Conservation (phyloP, 2,113 vertebrate species). For the Erpornis zantholeuca region DNA sequence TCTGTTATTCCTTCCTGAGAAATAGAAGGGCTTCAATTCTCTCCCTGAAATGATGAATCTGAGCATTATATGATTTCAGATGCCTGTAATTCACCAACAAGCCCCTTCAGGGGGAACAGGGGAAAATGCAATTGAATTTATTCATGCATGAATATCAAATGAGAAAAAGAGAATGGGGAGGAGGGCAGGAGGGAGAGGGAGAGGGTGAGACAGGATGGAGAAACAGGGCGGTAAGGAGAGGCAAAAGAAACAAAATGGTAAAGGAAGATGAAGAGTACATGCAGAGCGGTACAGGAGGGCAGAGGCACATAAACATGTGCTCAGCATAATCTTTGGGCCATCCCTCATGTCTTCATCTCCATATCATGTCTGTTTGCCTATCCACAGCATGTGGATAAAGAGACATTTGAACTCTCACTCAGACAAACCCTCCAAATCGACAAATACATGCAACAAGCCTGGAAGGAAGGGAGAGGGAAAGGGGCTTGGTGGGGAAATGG, state of each 20-base stretch:
- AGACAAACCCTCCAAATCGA: background rate
- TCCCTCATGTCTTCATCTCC: background rate
- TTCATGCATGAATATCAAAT: slow-evolving; percentile 68
- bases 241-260: background rate
- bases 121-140: slow-evolving; percentile 69
- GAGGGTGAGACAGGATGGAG: background rate
- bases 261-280: background rate
- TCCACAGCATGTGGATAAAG: background rate
- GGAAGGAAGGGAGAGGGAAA: background rate
- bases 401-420: background rate
- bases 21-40: slow-evolving; percentile 10
- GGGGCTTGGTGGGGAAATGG: background rate
- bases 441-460: background rate
- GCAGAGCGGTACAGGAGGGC: background rate
- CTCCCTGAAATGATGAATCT: slow-evolving; percentile 37
- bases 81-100: slow-evolving; percentile 65
- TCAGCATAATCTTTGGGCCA: background rate
- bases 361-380: background rate
- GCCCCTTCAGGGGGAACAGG: slow-evolving; percentile 50
- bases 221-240: background rate
- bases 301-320: background rate
- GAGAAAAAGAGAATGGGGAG: slow-evolving; percentile 47
- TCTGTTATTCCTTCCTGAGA: background rate
- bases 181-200: background rate
- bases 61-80: slow-evolving; percentile 53